Percentiles rank a stretch among this genome's conserved stretches.
These are phyloP conservation scores for Drosophila orena DNA, from an alignment of 1,140 invertebrate genomes.

Conservation along the genomic window DNA sequence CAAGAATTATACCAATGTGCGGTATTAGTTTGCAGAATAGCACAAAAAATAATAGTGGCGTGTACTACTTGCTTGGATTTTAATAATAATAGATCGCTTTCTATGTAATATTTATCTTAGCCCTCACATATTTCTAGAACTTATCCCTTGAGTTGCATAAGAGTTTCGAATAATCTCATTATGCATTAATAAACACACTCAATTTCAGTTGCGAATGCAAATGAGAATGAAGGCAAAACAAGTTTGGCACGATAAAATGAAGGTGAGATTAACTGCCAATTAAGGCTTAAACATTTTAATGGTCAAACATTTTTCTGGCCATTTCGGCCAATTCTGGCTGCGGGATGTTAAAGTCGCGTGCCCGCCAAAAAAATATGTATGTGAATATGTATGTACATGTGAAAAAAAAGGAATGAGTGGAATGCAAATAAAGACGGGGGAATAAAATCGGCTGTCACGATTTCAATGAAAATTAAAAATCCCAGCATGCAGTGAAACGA, in stretches of 20 bases:
- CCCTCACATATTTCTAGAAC: too few relatives aligned
- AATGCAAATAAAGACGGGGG: slow-evolving; percentile 14
- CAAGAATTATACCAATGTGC: slow-evolving; percentile 4
- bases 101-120: too few relatives aligned
- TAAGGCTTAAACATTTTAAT: slow-evolving; percentile 59
- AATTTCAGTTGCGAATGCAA: slow-evolving; percentile 13
- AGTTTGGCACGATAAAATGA: slow-evolving; percentile 45
- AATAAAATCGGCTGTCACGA: slow-evolving; percentile 48
- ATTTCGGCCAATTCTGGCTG: slow-evolving; percentile 28
- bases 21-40: slow-evolving; percentile 5
- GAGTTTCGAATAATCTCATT: slow-evolving; percentile 13
- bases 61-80: too few relatives aligned
- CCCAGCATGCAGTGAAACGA: slow-evolving; percentile 65
- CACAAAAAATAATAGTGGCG: slow-evolving; percentile 6
- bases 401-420: slow-evolving; percentile 23
- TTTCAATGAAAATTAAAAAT: slow-evolving; percentile 75
- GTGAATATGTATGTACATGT: background rate
- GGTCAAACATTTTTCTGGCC: slow-evolving; percentile 42
- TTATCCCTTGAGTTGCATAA: slow-evolving; percentile 8
- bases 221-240: slow-evolving; percentile 23
- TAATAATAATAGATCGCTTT: too few relatives aligned
- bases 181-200: slow-evolving; percentile 17
- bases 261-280: slow-evolving; percentile 49
- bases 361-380: too few relatives aligned
- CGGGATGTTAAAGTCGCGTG: slow-evolving; percentile 52